Evolutionary conservation across 2,113 vertebrate genomes (phyloP).

Genomic region (Furnarius figulus): DNA sequence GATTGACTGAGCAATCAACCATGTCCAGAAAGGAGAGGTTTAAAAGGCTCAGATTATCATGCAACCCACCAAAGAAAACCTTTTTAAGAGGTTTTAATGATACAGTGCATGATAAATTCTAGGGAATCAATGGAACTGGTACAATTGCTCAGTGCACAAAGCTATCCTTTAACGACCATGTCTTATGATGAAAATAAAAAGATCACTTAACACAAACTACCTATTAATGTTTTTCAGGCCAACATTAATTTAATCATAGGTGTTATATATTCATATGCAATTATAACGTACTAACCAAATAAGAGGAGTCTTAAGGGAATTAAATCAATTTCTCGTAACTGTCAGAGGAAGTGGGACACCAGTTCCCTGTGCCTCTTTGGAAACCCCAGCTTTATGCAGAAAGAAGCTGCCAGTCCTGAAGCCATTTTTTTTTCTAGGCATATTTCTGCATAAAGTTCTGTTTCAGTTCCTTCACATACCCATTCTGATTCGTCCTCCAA

Average conservation of each 20-base stretch:
- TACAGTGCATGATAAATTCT: not conserved
- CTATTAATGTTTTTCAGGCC: not conserved
- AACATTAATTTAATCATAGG: not conserved
- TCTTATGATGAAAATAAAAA: not conserved
- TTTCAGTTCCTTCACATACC: not conserved
- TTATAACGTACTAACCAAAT: not conserved
- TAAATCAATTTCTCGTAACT: not conserved
- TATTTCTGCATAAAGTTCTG: not conserved
- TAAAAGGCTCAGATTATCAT: not conserved
- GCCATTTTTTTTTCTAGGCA: not conserved
- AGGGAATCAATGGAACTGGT: not conserved
- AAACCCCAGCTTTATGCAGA: not conserved
- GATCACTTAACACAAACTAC: not conserved
- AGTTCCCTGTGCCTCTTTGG: not conserved
- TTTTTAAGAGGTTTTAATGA: not conserved
- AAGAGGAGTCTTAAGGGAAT: not conserved
- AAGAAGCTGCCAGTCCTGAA: not conserved
- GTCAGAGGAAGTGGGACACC: not conserved
- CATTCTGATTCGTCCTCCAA: not conserved
- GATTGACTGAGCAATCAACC: not conserved
- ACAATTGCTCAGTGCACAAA: not conserved
- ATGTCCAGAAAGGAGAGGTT: not conserved
- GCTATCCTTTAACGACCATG: not conserved
- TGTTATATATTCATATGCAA: not conserved
- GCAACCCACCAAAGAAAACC: not conserved